Evolutionary conservation across 2,113 vertebrate genomes (phyloP), one percentile per base, ranked within the genome.

Genomic region (Gavialis gangeticus): DNA sequence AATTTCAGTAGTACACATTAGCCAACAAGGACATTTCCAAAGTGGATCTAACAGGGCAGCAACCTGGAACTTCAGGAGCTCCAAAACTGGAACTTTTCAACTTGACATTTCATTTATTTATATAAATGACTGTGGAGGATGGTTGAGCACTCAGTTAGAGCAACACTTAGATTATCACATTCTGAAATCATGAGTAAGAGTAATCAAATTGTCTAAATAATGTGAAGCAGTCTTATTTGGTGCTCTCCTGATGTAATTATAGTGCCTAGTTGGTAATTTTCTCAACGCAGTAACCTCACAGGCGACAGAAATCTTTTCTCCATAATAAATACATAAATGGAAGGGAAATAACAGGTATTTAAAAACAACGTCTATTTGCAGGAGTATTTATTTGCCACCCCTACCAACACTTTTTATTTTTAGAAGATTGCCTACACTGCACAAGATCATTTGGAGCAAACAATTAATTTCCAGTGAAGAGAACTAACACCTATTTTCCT

Each of bases 171-270:
- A 97, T 95, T 87, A 93, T 89, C 94, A 87, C 87, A 75, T 96
- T 96, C 92, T 95, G 92, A 91, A 93, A 93, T 97, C 94, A 85
- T 77, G 78, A 97, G 87, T 93, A 89, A 97, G 91, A 96, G 69
- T 86, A 96, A 95, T 93, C 94, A 92, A 89, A 89, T 90, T 95
- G 94, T 97, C 96, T 93, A 97, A 97, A 97, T 90, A 97, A 97
- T 78, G 59, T 83, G 87, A 93, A 92, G 76, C 90, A 79, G 84
- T 54, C 82, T 75, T 96, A 85, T 82, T 96, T 95, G 86, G 86
- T 86, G 84, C 87, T 90, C 91, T 96, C 89, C 85, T 85, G 80
- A 89, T 95, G 93, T 89, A 97, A 97, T 96, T 96, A 91, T 88
- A 86, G 79, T 79, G 77, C 86, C 27, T 82, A 88, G 57, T 82